Evolutionary conservation across 2,797 vertebrate genomes (phyloP).

Genomic region (Hippocampus kuda): DNA sequence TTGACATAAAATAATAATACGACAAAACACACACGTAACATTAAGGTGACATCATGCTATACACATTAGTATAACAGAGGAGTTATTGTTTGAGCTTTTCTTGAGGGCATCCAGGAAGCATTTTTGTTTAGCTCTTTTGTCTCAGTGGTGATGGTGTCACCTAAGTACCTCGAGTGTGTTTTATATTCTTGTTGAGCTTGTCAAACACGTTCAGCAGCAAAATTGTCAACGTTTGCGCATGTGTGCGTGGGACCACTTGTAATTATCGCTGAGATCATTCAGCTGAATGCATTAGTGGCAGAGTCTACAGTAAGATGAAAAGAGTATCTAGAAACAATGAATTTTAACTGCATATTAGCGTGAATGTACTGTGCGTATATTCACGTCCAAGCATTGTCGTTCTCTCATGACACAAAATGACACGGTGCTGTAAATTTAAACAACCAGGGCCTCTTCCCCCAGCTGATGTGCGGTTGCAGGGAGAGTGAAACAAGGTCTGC

Average conservation of each 20-base stretch:
- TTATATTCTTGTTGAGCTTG: slow-evolving; percentile 55
- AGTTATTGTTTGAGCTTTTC: slow-evolving; percentile 7
- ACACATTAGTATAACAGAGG: slow-evolving; percentile 23
- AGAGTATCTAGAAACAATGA: not conserved
- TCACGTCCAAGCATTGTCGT: slow-evolving; percentile 32
- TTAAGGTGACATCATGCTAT: slow-evolving; percentile 34
- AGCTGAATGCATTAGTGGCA: slow-evolving; percentile 12
- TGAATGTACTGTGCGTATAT: not conserved
- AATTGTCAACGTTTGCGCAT: slow-evolving; percentile 23
- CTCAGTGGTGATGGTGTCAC: not conserved
- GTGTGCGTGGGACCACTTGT: slow-evolving; percentile 7
- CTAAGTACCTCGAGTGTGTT: slow-evolving; percentile 27
- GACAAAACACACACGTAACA: slow-evolving; percentile 3
- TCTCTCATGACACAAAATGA: slow-evolving; percentile 37
- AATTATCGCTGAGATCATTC: slow-evolving; percentile 33
- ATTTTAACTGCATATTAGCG: not conserved
- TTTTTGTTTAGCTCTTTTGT: not conserved
- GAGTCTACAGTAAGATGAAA: slow-evolving; percentile 3
- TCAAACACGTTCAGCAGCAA: slow-evolving; percentile 48
- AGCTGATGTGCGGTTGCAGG: slow-evolving; percentile 39
- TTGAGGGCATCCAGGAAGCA: not conserved
- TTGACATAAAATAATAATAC: too few species aligned
- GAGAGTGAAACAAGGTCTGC: slow-evolving; percentile 50
- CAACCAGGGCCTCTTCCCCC: slow-evolving; percentile 38
- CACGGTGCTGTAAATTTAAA: slow-evolving; percentile 54